Conservation (phyloP, 2,113 vertebrate genomes). For the Platysternon megacephalum region DNA sequence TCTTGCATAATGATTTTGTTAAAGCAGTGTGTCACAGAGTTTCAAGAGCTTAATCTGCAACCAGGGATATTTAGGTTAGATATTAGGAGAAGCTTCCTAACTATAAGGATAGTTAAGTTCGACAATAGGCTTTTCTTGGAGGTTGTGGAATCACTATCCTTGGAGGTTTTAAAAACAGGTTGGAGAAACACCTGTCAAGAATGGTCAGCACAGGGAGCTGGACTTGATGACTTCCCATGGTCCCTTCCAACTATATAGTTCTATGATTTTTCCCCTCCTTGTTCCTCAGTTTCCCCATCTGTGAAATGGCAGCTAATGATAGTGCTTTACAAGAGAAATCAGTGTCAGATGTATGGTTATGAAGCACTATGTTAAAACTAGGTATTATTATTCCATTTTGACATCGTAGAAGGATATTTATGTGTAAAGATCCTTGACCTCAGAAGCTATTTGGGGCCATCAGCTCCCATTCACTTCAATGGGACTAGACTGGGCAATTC, state of each 20-base stretch:
- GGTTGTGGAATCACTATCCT: too few relatives aligned
- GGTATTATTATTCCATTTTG: background rate
- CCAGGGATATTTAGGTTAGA: too few relatives aligned
- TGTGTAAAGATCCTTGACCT: background rate
- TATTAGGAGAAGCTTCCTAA: too few relatives aligned
- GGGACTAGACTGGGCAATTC: background rate
- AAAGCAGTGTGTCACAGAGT: rapidly evolving
- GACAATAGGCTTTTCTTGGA: too few relatives aligned
- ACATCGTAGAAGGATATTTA: background rate
- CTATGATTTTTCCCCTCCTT: background rate
- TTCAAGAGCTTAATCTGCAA: too few relatives aligned
- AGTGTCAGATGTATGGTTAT: background rate
- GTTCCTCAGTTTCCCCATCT: background rate
- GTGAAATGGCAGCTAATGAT: background rate
- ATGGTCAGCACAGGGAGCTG: background rate
- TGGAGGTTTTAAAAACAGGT: background rate
- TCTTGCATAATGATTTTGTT: background rate
- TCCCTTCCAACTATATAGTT: background rate
- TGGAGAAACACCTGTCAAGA: background rate
- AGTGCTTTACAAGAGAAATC: too few relatives aligned
- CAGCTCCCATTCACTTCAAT: background rate
- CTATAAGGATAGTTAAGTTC: too few relatives aligned
- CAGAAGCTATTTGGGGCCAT: background rate
- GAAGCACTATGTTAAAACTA: background rate
- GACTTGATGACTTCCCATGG: background rate